These are phyloP conservation scores for Vanessa cardui DNA, from an alignment of 2,888 invertebrate species.

Conservation along the genomic window DNA sequence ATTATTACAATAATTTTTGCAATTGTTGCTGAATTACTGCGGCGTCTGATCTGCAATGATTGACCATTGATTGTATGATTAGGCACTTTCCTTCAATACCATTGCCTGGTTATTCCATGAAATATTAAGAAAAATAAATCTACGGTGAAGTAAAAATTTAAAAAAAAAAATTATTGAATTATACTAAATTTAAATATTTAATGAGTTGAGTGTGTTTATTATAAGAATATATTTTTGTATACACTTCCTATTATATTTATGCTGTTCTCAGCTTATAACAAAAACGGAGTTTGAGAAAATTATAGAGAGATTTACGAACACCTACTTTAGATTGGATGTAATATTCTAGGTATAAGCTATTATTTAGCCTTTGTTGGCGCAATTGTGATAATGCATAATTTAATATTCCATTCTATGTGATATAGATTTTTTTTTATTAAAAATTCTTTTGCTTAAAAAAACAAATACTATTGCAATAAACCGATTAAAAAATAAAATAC, in stretches of 20 bases:
- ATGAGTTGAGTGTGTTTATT: neutral
- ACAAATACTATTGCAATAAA: too few relatives aligned
- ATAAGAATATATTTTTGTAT: neutral
- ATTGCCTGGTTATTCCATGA: conserved; percentile 26
- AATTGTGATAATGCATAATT: neutral
- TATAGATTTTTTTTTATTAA: neutral
- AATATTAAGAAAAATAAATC: conserved; percentile 19
- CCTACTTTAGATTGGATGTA: conserved; percentile 35
- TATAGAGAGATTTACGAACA: conserved; percentile 39
- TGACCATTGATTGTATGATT: conserved; percentile 54
- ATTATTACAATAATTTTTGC: conserved; percentile 59
- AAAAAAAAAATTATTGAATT: neutral
- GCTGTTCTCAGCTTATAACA: neutral
- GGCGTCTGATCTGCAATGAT: conserved; percentile 55
- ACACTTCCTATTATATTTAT: neutral
- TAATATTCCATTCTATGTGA: neutral
- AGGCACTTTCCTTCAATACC: conserved; percentile 27
- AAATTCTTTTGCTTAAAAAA: too few relatives aligned
- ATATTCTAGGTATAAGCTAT: conserved; percentile 20
- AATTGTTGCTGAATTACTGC: conserved; percentile 56
- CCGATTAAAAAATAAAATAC: too few relatives aligned
- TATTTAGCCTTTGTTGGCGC: conserved; percentile 33
- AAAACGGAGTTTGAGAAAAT: conserved; percentile 22
- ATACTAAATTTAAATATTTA: too few relatives aligned
- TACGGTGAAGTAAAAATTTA: neutral